Evolutionary conservation across 2,113 vertebrate genomes (phyloP).

Genomic region (Tetrao urogallus): DNA sequence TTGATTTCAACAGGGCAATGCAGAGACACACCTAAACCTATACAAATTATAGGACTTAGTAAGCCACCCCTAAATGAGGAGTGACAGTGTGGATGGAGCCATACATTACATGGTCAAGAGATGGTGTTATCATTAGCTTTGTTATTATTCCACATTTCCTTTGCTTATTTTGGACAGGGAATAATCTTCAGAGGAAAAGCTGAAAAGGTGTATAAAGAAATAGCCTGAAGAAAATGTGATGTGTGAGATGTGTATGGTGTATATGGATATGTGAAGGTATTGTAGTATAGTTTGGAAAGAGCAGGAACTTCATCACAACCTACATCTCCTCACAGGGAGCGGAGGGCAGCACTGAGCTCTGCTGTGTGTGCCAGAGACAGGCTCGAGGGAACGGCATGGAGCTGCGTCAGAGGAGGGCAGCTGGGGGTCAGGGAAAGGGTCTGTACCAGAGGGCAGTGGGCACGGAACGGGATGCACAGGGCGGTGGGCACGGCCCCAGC

Average conservation of each 20-base stretch:
- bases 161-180: neutral
- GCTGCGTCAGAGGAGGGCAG: too few relatives aligned
- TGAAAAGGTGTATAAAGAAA: neutral
- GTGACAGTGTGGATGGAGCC: neutral
- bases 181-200: neutral
- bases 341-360: too few relatives aligned
- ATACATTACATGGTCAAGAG: neutral
- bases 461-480: too few relatives aligned
- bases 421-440: too few relatives aligned
- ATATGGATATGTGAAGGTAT: too few relatives aligned
- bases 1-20: neutral
- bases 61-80: neutral
- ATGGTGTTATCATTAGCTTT: neutral
- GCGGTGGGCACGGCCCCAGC: too few relatives aligned
- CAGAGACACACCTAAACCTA: neutral
- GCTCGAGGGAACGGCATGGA: too few relatives aligned
- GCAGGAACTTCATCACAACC: neutral
- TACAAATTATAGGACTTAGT: neutral
- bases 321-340: too few relatives aligned
- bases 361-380: too few relatives aligned
- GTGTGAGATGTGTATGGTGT: fast-evolving
- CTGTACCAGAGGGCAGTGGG: too few relatives aligned
- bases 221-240: neutral
- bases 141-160: neutral
- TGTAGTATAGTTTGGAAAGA: neutral